Evolutionary conservation across 1,140 invertebrate genomes (phyloP).

Genomic region (Heliconius congener): DNA sequence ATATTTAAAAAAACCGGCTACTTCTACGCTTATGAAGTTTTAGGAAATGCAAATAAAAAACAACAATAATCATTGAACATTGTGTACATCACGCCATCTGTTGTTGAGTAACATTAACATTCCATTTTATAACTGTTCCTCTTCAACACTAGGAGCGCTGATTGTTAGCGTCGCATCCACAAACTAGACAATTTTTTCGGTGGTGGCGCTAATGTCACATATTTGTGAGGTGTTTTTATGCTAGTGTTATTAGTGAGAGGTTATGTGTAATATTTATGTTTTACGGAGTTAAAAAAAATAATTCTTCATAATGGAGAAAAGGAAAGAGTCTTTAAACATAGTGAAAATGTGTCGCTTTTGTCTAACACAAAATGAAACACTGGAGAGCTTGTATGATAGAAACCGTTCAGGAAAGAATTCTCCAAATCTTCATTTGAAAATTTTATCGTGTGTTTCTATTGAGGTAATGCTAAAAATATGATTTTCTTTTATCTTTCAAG

Average conservation of each 20-base stretch:
- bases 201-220: constrained; percentile 38
- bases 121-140: constrained; percentile 13
- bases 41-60: too few species aligned
- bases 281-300: constrained; percentile 38
- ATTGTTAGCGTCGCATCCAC: constrained; percentile 36
- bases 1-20: too few species aligned
- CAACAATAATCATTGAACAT: too few species aligned
- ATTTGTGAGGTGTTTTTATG: constrained; percentile 26
- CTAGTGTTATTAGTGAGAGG: constrained; percentile 46
- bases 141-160: constrained; percentile 44
- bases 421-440: constrained; percentile 86
- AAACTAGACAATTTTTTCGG: constrained; percentile 19
- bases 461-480: constrained; percentile 82
- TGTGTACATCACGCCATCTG: constrained; percentile 33
- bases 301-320: constrained; percentile 82
- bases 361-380: constrained; percentile 82
- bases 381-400: constrained; percentile 85
- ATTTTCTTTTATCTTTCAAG: constrained; percentile 3
- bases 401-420: constrained; percentile 80
- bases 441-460: constrained; percentile 88
- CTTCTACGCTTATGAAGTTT: too few species aligned
- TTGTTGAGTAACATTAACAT: constrained; percentile 21
- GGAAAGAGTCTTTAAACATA: constrained; percentile 81
- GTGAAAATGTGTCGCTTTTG: constrained; percentile 88
- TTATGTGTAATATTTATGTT: constrained; percentile 56